Percentiles rank a stretch among this genome's conserved stretches.
Conservation (phyloP, 2,797 vertebrate genomes). For the Pipistrellus kuhlii region DNA sequence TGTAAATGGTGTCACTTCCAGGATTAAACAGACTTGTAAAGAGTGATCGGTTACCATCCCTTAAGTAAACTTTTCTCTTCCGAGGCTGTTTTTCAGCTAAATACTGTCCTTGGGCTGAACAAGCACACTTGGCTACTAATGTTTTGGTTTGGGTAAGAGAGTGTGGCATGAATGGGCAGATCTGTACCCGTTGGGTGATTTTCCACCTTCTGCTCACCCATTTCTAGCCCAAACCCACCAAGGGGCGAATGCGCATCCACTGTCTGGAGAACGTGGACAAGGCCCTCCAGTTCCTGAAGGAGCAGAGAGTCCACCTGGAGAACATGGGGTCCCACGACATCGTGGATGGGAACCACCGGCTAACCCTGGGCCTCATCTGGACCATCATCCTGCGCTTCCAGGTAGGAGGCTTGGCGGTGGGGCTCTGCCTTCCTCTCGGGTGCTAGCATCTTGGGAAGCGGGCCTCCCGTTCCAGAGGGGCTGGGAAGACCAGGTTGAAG, state of each 20-base stretch:
- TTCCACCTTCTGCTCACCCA: slow-evolving; percentile 6
- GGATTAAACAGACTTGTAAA: neutral
- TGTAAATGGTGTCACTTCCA: neutral
- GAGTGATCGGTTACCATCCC: neutral
- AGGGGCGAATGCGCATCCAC: slow-evolving; percentile 95
- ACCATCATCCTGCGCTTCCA: slow-evolving; percentile 98
- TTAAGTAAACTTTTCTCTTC: slow-evolving; percentile 1
- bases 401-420: slow-evolving; percentile 77
- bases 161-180: neutral
- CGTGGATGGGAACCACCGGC: slow-evolving; percentile 97
- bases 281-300: slow-evolving; percentile 97
- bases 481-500: neutral
- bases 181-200: neutral
- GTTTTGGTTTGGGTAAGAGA: neutral
- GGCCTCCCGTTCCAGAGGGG: neutral
- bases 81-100: neutral
- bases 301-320: slow-evolving; percentile 97
- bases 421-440: neutral
- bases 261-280: slow-evolving; percentile 93
- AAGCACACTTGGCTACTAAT: neutral
- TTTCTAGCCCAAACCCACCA: slow-evolving; percentile 92
- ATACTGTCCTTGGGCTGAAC: neutral
- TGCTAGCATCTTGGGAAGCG: neutral
- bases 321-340: slow-evolving; percentile 99
- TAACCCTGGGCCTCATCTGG: slow-evolving; percentile 98